A percentile compares a stretch with the other conserved stretches of the same genome.
Conservation (phyloP, 1,140 invertebrate genomes). For the Lepidotrigona ventralis region DNA sequence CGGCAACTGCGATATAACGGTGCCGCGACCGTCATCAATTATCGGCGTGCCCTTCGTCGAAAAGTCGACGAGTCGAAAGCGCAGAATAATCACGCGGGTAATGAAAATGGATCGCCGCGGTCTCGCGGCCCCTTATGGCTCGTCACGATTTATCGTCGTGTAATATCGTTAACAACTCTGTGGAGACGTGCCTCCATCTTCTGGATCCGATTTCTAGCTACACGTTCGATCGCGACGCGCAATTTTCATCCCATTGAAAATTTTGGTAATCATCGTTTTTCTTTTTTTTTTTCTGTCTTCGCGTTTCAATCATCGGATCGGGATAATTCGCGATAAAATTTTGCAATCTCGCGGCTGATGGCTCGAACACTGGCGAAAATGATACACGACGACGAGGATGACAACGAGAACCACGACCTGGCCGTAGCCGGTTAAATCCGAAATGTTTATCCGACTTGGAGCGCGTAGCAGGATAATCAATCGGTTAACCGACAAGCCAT, state of each 20-base stretch:
- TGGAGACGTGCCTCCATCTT: no score
- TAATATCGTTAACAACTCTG: neutral
- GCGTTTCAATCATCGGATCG: neutral
- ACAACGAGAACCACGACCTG: neutral
- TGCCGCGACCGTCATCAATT: conserved; percentile 72
- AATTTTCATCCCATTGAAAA: neutral
- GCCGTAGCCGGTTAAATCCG: conserved; percentile 16
- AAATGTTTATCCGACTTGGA: conserved; percentile 35
- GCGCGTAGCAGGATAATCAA: conserved; percentile 45
- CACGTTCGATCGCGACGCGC: neutral
- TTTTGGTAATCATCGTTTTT: neutral
- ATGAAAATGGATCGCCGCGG: conserved; percentile 35
- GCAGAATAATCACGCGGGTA: conserved; percentile 38
- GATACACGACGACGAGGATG: no score
- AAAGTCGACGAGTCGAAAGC: conserved; percentile 35
- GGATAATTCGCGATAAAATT: conserved; percentile 12
- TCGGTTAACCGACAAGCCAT: conserved; percentile 55
- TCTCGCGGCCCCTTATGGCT: conserved; percentile 12
- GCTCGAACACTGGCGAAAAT: neutral
- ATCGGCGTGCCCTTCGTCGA: conserved; percentile 48
- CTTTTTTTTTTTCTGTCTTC: neutral
- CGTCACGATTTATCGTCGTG: conserved; percentile 3
- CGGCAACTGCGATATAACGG: conserved; percentile 69
- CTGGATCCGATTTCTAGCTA: neutral
- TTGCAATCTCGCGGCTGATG: neutral